Evolutionary conservation across 2,113 vertebrate genomes (phyloP).

Genomic region (Vimba vimba): DNA sequence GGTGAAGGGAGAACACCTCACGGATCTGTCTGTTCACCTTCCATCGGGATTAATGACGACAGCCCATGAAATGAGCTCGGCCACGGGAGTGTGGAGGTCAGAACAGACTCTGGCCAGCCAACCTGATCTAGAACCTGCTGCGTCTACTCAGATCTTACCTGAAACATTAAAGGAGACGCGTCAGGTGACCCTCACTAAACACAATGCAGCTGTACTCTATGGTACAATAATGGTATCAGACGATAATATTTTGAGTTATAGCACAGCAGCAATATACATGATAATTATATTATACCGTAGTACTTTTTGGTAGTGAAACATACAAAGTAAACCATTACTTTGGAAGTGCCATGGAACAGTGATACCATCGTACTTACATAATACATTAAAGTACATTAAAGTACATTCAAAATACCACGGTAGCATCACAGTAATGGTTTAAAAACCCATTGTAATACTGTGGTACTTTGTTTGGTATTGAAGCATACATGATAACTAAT

Average conservation of each 20-base stretch:
- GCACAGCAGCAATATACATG: not conserved
- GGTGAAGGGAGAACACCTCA: not conserved
- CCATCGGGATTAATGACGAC: constrained; percentile 49
- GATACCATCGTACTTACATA: not conserved
- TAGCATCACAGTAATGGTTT: not conserved
- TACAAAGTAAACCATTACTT: not conserved
- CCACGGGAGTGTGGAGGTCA: constrained; percentile 41
- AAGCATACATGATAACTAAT: too few species aligned
- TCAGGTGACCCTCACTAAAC: not conserved
- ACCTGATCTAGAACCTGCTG: constrained; percentile 27
- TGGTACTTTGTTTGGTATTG: not conserved
- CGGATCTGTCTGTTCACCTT: constrained; percentile 33
- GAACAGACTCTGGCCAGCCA: constrained; percentile 11
- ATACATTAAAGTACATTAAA: not conserved
- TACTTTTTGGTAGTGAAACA: not conserved
- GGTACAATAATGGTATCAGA: not conserved
- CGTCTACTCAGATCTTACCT: constrained; percentile 9
- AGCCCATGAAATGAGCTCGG: constrained; percentile 45
- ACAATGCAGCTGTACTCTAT: not conserved
- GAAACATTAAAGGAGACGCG: not conserved
- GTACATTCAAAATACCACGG: not conserved
- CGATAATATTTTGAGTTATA: not conserved
- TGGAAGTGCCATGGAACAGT: not conserved
- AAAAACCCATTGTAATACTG: not conserved
- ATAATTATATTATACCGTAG: not conserved